phyloP scores from a whole-genome alignment of 2,888 invertebrate genomes.

The Coelopa pilipes region DNA sequence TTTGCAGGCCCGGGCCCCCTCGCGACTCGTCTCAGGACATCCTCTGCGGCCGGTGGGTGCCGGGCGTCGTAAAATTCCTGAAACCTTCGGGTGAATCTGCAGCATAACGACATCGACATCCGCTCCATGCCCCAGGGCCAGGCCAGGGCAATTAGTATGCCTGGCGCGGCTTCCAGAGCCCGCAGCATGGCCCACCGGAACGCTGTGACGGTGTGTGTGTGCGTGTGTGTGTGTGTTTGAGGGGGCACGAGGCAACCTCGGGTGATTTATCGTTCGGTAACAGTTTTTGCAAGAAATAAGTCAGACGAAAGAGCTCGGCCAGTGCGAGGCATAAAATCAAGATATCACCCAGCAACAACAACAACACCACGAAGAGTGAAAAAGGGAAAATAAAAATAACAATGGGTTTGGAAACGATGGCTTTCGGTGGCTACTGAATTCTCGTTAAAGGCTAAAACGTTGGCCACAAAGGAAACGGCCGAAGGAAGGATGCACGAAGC shows the following conservation, averaged over 20 bases:
- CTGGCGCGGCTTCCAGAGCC: conserved; percentile 14
- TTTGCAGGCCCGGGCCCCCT: too few relatives aligned
- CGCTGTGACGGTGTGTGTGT: not conserved
- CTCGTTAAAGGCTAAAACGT: conserved; percentile 28
- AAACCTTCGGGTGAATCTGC: conserved; percentile 39
- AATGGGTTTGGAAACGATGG: not conserved
- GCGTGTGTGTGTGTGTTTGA: too few relatives aligned
- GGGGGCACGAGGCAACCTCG: not conserved
- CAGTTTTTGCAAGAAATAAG: conserved; percentile 32
- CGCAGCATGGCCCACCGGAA: not conserved
- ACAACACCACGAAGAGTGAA: not conserved
- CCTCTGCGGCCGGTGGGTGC: too few relatives aligned
- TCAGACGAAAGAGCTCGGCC: not conserved
- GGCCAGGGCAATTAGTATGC: conserved; percentile 31
- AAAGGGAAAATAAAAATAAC: not conserved
- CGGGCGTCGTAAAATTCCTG: conserved; percentile 48
- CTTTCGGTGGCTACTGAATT: conserved; percentile 33
- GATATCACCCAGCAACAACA: conserved; percentile 18
- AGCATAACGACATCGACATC: conserved; percentile 29
- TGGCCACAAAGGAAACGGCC: conserved; percentile 4
- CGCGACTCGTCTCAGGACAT: too few relatives aligned
- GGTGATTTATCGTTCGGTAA: conserved; percentile 32
- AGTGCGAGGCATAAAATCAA: conserved; percentile 23
- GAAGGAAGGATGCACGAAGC: conserved; percentile 15
- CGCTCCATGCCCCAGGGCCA: conserved; percentile 2